Evolutionary conservation across 2,797 vertebrate genomes (phyloP).

Genomic region (Tiaroga cobitis): DNA sequence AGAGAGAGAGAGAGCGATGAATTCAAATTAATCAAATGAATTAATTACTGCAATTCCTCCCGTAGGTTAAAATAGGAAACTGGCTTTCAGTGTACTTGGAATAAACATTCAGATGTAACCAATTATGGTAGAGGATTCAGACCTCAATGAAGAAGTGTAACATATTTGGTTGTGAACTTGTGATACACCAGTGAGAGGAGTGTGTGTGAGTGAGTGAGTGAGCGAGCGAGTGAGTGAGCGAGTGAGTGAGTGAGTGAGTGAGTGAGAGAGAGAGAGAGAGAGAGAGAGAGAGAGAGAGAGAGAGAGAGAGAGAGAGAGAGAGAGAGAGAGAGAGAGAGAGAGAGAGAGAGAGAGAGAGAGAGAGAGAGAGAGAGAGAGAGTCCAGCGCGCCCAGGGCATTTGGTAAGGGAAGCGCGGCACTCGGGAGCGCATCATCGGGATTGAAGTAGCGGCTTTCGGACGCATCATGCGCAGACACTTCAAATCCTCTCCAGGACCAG

Average conservation of each 20-base stretch:
- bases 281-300: neutral
- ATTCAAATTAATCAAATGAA: constrained; percentile 74
- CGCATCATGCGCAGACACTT: constrained; percentile 50
- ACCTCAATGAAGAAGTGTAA: constrained; percentile 60
- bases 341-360: constrained; percentile 8
- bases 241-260: neutral
- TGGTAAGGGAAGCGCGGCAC: constrained; percentile 58
- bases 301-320: constrained; percentile 5
- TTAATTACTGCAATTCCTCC: constrained; percentile 85
- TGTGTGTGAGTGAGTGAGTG: neutral
- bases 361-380: constrained; percentile 34
- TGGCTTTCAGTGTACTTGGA: constrained; percentile 74
- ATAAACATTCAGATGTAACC: constrained; percentile 66
- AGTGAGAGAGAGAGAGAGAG: neutral
- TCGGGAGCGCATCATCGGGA: constrained; percentile 43
- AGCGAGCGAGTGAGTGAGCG: neutral
- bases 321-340: constrained; percentile 32
- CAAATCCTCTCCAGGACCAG: constrained; percentile 50
- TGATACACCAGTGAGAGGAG: constrained; percentile 12
- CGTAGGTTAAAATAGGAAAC: constrained; percentile 73
- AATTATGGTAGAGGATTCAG: constrained; percentile 71
- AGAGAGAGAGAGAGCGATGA: constrained; percentile 67
- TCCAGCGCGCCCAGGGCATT: constrained; percentile 50
- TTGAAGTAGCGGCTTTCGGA: constrained; percentile 28
- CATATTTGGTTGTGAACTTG: constrained; percentile 31